Conservation (phyloP, 1,140 invertebrate genomes). For the Eurosta solidaginis region DNA sequence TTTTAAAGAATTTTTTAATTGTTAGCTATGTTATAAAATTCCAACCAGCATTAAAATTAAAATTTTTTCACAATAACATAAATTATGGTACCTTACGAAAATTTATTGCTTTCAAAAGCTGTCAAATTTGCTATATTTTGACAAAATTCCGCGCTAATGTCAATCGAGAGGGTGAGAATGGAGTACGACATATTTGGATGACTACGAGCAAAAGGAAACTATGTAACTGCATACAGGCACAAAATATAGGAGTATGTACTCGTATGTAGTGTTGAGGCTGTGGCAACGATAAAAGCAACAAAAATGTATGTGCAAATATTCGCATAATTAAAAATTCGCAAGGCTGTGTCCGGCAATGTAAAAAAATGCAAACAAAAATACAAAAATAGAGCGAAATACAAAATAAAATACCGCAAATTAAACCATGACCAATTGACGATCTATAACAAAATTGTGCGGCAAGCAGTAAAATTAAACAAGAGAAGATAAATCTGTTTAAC, state of each 20-base stretch:
- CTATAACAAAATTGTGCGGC: neutral
- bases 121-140: conserved; percentile 6
- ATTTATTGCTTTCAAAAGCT: conserved; percentile 7
- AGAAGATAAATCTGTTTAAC: too few species aligned
- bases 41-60: neutral
- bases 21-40: too few species aligned
- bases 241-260: too few species aligned
- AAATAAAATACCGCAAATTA: conserved; percentile 1
- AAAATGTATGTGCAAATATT: conserved; percentile 6
- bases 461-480: too few species aligned
- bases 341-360: too few species aligned
- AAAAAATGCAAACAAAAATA: neutral
- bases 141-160: conserved; percentile 9
- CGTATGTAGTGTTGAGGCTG: neutral
- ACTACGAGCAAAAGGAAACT: too few species aligned
- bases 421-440: neutral
- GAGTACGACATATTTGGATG: too few species aligned
- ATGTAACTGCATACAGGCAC: too few species aligned
- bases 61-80: conserved; percentile 23
- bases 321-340: conserved; percentile 21
- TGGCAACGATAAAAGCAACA: too few species aligned
- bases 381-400: neutral
- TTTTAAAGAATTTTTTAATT: too few species aligned
- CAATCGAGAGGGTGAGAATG: neutral
- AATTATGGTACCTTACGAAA: neutral